phyloP scores from a whole-genome alignment of 2,797 vertebrate genomes.

The Oreortyx pictus region DNA sequence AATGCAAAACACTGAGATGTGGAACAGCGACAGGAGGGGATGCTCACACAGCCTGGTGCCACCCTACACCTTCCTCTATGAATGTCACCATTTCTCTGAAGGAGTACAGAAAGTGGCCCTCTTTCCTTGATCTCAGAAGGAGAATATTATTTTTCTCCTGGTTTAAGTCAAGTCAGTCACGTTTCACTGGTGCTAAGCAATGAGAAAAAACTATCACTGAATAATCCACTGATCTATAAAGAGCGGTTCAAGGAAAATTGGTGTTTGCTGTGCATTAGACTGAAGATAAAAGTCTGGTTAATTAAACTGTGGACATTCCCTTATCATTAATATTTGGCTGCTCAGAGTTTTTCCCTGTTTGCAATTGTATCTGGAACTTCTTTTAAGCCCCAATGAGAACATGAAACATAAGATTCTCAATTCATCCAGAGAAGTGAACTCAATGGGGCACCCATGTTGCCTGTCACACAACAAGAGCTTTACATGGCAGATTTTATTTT shows the following conservation, averaged over 20 bases:
- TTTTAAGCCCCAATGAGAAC: not conserved
- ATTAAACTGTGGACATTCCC: not conserved
- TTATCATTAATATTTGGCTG: not conserved
- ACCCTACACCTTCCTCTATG: constrained; percentile 21
- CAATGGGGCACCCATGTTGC: not conserved
- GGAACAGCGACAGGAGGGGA: constrained; percentile 62
- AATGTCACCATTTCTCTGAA: not conserved
- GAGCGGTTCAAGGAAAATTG: not conserved
- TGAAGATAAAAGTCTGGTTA: not conserved
- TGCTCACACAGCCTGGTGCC: constrained; percentile 41
- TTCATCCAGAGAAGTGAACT: not conserved
- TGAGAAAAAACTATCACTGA: not conserved
- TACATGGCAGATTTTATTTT: not conserved
- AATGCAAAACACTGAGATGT: constrained; percentile 63
- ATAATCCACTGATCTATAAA: not conserved
- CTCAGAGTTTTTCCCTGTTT: not conserved
- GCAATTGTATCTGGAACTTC: not conserved
- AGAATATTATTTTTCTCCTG: not conserved
- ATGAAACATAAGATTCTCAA: not conserved
- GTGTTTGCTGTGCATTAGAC: not conserved
- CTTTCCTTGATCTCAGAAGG: not conserved
- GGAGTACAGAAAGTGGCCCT: not conserved
- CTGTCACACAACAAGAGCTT: not conserved
- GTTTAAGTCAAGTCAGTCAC: not conserved
- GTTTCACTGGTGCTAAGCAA: not conserved